These are phyloP conservation scores for Galbula dea DNA, from an alignment of 2,113 vertebrate species.

Conservation along the genomic window DNA sequence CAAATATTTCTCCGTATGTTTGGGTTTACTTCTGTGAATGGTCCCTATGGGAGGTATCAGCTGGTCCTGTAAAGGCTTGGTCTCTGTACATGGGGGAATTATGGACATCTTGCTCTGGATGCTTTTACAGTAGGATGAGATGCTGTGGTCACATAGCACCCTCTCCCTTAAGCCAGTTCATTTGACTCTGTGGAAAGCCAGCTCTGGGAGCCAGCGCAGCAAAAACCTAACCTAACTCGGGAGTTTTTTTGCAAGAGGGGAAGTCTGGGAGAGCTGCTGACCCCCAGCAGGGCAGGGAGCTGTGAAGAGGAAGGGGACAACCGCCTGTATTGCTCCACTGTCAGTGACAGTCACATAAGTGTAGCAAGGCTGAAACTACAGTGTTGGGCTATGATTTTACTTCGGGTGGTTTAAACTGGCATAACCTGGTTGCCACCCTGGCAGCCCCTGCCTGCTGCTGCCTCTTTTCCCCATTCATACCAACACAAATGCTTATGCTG, in stretches of 20 bases:
- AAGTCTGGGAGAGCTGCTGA: background rate
- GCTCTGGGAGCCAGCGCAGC: background rate
- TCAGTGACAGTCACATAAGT: background rate
- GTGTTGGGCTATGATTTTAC: background rate
- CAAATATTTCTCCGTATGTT: background rate
- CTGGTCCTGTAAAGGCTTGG: background rate
- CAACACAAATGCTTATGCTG: accelerated
- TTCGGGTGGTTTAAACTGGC: background rate
- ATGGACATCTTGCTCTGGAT: background rate
- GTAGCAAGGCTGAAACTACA: background rate
- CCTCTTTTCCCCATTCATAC: background rate
- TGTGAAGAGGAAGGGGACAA: background rate
- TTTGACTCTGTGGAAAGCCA: background rate
- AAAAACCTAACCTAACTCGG: background rate
- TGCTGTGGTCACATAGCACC: background rate
- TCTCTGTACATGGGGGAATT: background rate
- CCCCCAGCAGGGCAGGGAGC: background rate
- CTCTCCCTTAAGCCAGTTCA: background rate
- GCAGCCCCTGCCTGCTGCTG: background rate
- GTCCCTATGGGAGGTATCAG: background rate
- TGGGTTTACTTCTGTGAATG: background rate
- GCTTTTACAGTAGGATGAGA: background rate
- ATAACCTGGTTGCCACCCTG: background rate
- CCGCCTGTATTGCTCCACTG: background rate
- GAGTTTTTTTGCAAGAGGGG: background rate